These are phyloP conservation scores for Epinephelus malabaricus DNA, from an alignment of 2,797 vertebrate genomes.

Conservation along the genomic window DNA sequence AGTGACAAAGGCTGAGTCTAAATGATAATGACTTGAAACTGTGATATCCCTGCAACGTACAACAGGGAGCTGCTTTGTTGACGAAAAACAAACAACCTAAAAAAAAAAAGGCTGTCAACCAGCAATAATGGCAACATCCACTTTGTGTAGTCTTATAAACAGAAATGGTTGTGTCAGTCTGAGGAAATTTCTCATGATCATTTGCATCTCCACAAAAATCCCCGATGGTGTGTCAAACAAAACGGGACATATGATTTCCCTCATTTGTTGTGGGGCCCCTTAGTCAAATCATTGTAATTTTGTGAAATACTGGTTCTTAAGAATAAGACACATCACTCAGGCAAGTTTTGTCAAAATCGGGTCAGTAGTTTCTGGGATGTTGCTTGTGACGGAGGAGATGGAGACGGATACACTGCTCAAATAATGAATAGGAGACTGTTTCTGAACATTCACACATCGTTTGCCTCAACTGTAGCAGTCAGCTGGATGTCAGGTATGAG, in stretches of 20 bases:
- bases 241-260: not conserved
- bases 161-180: conserved; percentile 7
- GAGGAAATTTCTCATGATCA: not conserved
- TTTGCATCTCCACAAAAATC: conserved; percentile 10
- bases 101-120: not conserved
- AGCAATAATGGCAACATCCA: conserved; percentile 1
- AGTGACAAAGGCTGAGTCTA: not conserved
- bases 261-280: conserved; percentile 18
- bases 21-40: conserved; percentile 4
- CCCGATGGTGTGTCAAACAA: not conserved
- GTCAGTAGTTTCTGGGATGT: conserved; percentile 55
- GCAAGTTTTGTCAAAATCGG: conserved; percentile 52
- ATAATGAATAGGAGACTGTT: conserved; percentile 46
- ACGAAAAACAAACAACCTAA: not conserved
- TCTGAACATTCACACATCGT: conserved; percentile 34
- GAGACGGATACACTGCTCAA: conserved; percentile 36
- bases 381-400: conserved; percentile 26
- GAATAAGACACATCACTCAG: conserved; percentile 44
- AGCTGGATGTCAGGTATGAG: conserved; percentile 42
- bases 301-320: conserved; percentile 28
- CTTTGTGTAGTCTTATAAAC: not conserved
- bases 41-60: not conserved
- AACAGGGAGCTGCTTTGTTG: not conserved
- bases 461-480: conserved; percentile 23
- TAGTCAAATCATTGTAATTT: conserved; percentile 41